Base-by-base conservation (phyloP, 2,797 vertebrate genomes). In the Manis javanica region DNA sequence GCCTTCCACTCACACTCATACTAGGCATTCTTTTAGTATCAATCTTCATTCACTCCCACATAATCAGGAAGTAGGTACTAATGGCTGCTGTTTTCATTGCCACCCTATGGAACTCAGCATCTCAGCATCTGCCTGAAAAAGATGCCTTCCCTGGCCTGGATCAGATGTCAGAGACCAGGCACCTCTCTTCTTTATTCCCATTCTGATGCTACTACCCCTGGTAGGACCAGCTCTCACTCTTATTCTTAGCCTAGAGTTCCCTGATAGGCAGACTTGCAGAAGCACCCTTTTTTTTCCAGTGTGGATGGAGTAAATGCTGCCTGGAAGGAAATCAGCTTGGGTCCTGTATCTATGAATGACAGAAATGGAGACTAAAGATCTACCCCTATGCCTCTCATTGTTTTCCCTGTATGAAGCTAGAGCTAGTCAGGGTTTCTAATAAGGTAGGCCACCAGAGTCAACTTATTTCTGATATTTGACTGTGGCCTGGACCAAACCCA, bases 401-500 rank as follows among this genome's bases (percentile, higher is more conserved):
- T 93, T 59, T 94, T 94, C 29, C 31, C 5, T 71, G 9, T 42
- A 63, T 37, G 55, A 97, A 95, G 31, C 4, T 61, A 94, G 66
- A 95, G 31, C 4, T 61, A 94, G 66, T 29, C 39, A 81, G 26
- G 31, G 15, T 92, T 94, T 78, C 51, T 71, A 95, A 94, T 90
- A 63, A 92, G 24, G 14, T 89, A 87, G 46, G 26, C 68, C 72
- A 92, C 39, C 34, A 66, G 92, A 91, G 23, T 88, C 0, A 59
- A 83, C 42, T 95, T 24, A 75, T 95, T 95, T 95, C 31, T 92
- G 75, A 34, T 59, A 90, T 90, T 93, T 94, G 84, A 10, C 61
- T 39, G 23, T 68, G 34, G 34, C 24, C 39, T 96, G 55, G 26
- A 46, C 39, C 21, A 92, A 95, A 88, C 85, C 19, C 74, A 46